Evolutionary conservation across 2,888 invertebrate genomes (phyloP), one percentile per base, ranked within the genome.

Genomic region (Gisinianus flammeolus): DNA sequence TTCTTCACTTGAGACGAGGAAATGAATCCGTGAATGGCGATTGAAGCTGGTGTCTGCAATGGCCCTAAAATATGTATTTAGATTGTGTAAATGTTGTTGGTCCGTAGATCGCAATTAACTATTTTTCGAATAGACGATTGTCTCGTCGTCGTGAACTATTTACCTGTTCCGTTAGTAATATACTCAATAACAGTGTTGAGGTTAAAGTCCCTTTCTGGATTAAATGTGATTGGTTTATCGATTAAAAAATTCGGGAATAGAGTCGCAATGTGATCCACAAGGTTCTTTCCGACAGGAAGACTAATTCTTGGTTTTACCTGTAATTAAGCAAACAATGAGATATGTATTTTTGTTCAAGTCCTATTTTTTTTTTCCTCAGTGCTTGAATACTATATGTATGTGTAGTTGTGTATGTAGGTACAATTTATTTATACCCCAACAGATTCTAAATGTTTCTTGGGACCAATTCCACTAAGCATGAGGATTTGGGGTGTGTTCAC

Each of bases 1-100:
- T 78, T 79, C 26, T 71, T 69, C 0, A 79, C 81, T 6, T 77
- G 68, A 0, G 80, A 79, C 0, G 82, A 76, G 81, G 93, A 94
- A 19, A 96, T 93, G 86, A 94, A 96, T 12, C 62, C 62, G 16
- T 62, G 62, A 62, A 12, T 62, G 4, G 24, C 24, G 26, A 62
- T 26, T 1, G 62, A 26, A 1, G 62, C 22, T 26, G 62, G 62
- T 62, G 62, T 26, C 12, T 22, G 22, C 16, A 62, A 62, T 62
- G 62, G 33, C 0, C 62, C 33, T 73, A 31, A 24, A 64, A 19
- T 73, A 44, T n/a, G n/a, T n/a, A n/a, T n/a, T n/a, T n/a, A n/a
- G n/a, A n/a, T n/a, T n/a, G n/a, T n/a, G n/a, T n/a, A n/a, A n/a
- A n/a, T n/a, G n/a, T n/a, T n/a, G n/a, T n/a, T n/a, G n/a, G n/a